A percentile compares a stretch with the other conserved stretches of the same genome.
Evolutionary conservation across 2,888 invertebrate genomes (phyloP).

Genomic region (Apodemia hepburni): DNA sequence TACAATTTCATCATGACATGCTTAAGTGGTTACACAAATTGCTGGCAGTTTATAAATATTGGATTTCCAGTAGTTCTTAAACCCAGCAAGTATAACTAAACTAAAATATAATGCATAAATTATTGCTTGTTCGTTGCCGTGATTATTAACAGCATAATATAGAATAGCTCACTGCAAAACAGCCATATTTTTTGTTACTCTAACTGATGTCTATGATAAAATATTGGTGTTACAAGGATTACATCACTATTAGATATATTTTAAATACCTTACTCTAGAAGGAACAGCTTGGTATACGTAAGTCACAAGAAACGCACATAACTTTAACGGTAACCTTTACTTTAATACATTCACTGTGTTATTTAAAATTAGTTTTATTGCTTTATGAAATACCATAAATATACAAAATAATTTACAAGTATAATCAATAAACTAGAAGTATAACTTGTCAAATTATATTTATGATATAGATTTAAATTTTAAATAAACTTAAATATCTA

Average conservation of each 20-base stretch:
- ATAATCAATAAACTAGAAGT: background rate
- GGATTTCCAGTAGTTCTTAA: background rate
- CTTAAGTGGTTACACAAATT: background rate
- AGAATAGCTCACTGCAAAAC: slow-evolving; percentile 8
- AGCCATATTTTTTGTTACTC: background rate
- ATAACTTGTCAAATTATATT: slow-evolving; percentile 2
- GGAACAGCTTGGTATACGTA: slow-evolving; percentile 18
- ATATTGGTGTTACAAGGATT: slow-evolving; percentile 13
- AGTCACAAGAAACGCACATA: background rate
- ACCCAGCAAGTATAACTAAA: slow-evolving; percentile 1
- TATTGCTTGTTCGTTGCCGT: slow-evolving; percentile 14
- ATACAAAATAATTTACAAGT: background rate
- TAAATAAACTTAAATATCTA: background rate
- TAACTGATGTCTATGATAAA: slow-evolving; percentile 11
- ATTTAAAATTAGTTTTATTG: background rate
- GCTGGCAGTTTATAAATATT: background rate
- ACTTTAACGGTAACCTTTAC: background rate
- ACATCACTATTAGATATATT: slow-evolving; percentile 9
- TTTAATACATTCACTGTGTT: slow-evolving; percentile 10
- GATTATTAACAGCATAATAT: slow-evolving; percentile 9
- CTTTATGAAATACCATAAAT: too few relatives aligned
- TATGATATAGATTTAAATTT: background rate
- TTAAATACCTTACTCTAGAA: slow-evolving; percentile 18
- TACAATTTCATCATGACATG: background rate
- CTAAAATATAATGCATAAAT: slow-evolving; percentile 5